These are phyloP conservation scores for Leptodactylus fallax DNA, from an alignment of 2,797 vertebrate genomes.

Conservation along the genomic window DNA sequence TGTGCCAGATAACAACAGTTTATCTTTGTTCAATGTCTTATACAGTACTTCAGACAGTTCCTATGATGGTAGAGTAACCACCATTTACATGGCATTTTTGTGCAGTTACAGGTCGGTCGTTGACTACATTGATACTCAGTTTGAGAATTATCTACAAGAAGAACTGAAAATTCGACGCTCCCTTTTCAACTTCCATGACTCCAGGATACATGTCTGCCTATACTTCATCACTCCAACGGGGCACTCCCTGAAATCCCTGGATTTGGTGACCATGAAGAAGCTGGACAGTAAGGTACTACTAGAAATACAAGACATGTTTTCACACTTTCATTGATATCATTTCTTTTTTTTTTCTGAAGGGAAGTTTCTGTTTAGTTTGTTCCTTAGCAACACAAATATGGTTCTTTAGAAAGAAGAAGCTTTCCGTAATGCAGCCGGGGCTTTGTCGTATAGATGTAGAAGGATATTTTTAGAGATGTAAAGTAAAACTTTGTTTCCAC, in stretches of 20 bases:
- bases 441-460: not conserved
- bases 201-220: constrained; percentile 95
- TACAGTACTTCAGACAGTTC: too few relatives aligned
- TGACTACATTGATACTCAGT: constrained; percentile 99
- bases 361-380: not conserved
- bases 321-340: too few relatives aligned
- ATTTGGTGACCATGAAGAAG: constrained; percentile 98
- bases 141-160: constrained; percentile 97
- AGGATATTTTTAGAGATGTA: not conserved
- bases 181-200: constrained; percentile 96
- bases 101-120: constrained; percentile 98
- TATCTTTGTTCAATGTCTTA: not conserved
- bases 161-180: constrained; percentile 98
- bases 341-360: not conserved
- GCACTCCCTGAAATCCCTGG: constrained; percentile 96
- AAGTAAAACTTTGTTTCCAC: not conserved
- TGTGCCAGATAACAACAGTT: not conserved
- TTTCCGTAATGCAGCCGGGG: too few relatives aligned
- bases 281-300: constrained; percentile 92
- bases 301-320: not conserved
- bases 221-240: constrained; percentile 98
- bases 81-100: constrained; percentile 64
- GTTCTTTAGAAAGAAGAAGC: not conserved
- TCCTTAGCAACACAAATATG: not conserved
- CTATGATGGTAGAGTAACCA: not conserved